Percentiles rank a stretch among this genome's conserved stretches.
Evolutionary conservation across 2,888 invertebrate genomes (phyloP).

Genomic region (Chromoteleia sp.): DNA sequence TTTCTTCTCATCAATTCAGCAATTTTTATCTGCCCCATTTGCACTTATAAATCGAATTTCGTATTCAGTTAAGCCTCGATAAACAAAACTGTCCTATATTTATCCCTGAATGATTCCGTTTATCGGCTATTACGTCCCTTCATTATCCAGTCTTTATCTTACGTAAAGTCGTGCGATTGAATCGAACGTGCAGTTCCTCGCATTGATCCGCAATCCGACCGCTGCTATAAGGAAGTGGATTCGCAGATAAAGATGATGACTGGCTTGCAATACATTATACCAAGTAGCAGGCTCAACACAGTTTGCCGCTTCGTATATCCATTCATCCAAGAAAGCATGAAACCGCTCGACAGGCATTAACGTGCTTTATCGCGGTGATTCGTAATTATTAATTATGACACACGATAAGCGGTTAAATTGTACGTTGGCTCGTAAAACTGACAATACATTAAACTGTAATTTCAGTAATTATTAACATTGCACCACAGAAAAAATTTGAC

Average conservation of each 20-base stretch:
- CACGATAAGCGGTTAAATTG: slow-evolving; percentile 34
- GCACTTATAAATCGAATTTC: too few species aligned
- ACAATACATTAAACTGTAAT: slow-evolving; percentile 31
- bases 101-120: not conserved
- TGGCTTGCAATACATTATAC: slow-evolving; percentile 24
- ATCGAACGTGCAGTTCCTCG: slow-evolving; percentile 24
- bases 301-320: slow-evolving; percentile 40
- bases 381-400: slow-evolving; percentile 47
- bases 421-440: slow-evolving; percentile 26
- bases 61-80: too few species aligned
- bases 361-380: slow-evolving; percentile 37
- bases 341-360: slow-evolving; percentile 44
- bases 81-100: not conserved
- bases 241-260: slow-evolving; percentile 36
- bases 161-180: slow-evolving; percentile 26
- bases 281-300: slow-evolving; percentile 36
- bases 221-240: slow-evolving; percentile 51
- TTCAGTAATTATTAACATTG: slow-evolving; percentile 30
- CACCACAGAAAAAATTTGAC: not conserved
- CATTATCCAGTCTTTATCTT: slow-evolving; percentile 42
- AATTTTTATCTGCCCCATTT: too few species aligned
- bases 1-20: too few species aligned
- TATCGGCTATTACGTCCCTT: slow-evolving; percentile 33
- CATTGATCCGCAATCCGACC: slow-evolving; percentile 28
- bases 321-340: slow-evolving; percentile 45